Evolutionary conservation across 1,140 invertebrate species (phyloP), one percentile per base, ranked within the genome.

Genomic region (Zaprionus camerounensis): DNA sequence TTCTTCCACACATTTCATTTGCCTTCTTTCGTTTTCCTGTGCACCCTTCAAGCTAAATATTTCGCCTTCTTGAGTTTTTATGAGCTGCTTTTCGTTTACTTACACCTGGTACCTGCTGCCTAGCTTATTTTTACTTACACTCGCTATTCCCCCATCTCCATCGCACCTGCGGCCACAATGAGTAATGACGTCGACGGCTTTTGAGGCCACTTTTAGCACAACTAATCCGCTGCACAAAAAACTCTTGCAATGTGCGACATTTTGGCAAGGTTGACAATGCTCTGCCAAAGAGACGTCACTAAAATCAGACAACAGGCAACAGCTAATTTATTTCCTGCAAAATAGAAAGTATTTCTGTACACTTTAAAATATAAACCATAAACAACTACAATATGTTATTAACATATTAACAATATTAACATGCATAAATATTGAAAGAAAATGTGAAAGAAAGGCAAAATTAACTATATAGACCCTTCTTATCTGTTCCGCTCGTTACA

Each of bases 1-100:
- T n/a, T 9, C 15, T 12, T 36, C 28, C 49, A 56, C 36, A 46
- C 38, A 46, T 61, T 56, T 65, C 56, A 17, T 58, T 63, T 75
- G 46, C 13, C 59, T 56, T 46, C 64, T 3, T 64, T 46, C 64
- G 61, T 13, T 22, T 28, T 24, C 5, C 20, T 59, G 73, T 66
- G 68, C 80, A 72, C 80, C 67, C 83, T 86, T 88, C 79, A 80
- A 86, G 80, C 84, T 82, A 80, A 86, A 87, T 70, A 87, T 80
- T 87, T 82, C 81, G 84, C 84, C 84, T 78, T 78, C 80, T 88
- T 88, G 73, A 82, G 84, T 80, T 83, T 86, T 87, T 86, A 86
- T 86, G 80, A 87, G 83, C 82, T 82, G 80, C 77, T 77, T 80
- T 72, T 71, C 67, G 78, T 86, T 82, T 82, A 80, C 80, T 75